These are phyloP conservation scores for Pyxicephalus adspersus DNA, from an alignment of 2,113 vertebrate genomes.

Conservation along the genomic window DNA sequence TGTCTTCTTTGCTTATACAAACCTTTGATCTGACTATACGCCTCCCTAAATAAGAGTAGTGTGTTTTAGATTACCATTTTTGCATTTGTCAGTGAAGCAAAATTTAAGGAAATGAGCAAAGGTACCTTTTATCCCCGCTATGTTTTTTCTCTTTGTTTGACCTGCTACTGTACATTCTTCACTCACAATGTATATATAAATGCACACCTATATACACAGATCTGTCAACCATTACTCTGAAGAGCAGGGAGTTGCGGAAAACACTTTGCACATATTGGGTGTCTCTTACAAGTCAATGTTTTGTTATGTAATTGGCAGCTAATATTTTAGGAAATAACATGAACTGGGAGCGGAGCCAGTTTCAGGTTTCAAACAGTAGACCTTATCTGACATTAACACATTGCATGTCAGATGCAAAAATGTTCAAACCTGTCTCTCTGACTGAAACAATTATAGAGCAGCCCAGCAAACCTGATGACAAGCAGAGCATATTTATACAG, in stretches of 20 bases:
- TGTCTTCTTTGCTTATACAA: too few relatives aligned
- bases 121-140: too few relatives aligned
- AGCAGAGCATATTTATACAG: background rate
- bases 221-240: background rate
- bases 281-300: conserved; percentile 6
- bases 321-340: conserved; percentile 45
- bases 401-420: conserved; percentile 20
- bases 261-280: background rate
- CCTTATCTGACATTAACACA: conserved; percentile 46
- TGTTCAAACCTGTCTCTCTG: conserved; percentile 42
- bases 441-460: conserved; percentile 10
- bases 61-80: too few relatives aligned
- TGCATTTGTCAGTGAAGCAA: too few relatives aligned
- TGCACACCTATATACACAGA: too few relatives aligned
- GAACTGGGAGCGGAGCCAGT: conserved; percentile 31
- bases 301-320: conserved; percentile 51
- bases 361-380: conserved; percentile 22
- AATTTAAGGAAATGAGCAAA: too few relatives aligned
- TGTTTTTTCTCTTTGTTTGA: too few relatives aligned
- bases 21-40: too few relatives aligned
- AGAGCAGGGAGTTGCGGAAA: background rate
- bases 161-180: too few relatives aligned
- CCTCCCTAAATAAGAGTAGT: too few relatives aligned
- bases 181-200: too few relatives aligned
- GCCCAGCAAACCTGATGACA: conserved; percentile 23